phyloP scores from a whole-genome alignment of 2,888 invertebrate species.

The Drosophila trichaetosa region DNA sequence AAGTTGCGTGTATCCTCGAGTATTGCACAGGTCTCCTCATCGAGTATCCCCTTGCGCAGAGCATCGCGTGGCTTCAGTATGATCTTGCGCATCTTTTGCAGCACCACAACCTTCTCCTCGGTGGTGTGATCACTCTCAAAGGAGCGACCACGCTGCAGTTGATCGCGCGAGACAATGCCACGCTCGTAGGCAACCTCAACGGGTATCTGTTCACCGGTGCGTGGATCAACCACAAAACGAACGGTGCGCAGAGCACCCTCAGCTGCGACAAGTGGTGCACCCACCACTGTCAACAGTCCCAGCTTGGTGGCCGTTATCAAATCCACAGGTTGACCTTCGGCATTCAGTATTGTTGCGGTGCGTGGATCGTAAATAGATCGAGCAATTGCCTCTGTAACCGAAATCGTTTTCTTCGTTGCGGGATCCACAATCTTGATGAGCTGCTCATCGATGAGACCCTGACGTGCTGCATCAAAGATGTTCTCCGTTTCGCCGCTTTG shows the following conservation, averaged over 20 bases:
- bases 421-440: constrained; percentile 90
- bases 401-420: constrained; percentile 88
- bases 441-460: constrained; percentile 89
- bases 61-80: constrained; percentile 92
- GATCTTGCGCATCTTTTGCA: constrained; percentile 92
- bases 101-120: constrained; percentile 89
- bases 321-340: constrained; percentile 88
- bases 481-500: constrained; percentile 90
- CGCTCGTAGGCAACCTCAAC: constrained; percentile 92
- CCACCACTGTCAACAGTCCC: constrained; percentile 91
- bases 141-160: constrained; percentile 77
- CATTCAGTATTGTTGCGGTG: constrained; percentile 89
- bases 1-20: constrained; percentile 88
- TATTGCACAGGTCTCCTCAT: constrained; percentile 90
- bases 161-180: constrained; percentile 87
- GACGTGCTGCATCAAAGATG: constrained; percentile 90
- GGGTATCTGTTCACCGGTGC: constrained; percentile 91
- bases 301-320: constrained; percentile 91
- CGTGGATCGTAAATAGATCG: constrained; percentile 90
- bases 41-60: constrained; percentile 91
- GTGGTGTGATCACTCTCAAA: constrained; percentile 85
- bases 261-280: constrained; percentile 90
- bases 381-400: constrained; percentile 90
- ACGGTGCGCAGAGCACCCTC: constrained; percentile 89
- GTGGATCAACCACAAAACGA: constrained; percentile 91